Percentiles rank a stretch among this genome's conserved stretches.
Evolutionary conservation across 2,797 vertebrate genomes (phyloP).

Genomic region (Benthosema pterotum): DNA sequence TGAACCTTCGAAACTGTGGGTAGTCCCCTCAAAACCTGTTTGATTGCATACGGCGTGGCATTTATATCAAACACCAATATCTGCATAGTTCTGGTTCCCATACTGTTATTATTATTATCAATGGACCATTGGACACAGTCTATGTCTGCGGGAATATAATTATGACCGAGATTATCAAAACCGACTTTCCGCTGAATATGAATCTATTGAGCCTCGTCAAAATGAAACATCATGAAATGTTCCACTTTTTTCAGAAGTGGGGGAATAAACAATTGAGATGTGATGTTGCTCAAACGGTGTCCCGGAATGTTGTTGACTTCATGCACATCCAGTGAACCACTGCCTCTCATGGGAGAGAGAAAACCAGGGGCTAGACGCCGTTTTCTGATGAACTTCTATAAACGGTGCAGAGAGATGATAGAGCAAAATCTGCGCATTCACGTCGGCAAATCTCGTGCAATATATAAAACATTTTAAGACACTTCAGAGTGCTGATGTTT

Average conservation of each 20-base stretch:
- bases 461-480: conserved; percentile 30
- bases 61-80: no score
- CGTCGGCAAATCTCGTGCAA: conserved; percentile 10
- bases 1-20: no score
- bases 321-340: background rate
- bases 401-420: conserved; percentile 10
- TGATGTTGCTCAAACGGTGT: conserved; percentile 15
- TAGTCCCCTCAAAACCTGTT: no score
- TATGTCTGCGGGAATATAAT: no score
- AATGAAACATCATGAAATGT: conserved; percentile 2
- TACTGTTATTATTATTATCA: background rate
- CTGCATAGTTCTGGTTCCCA: no score
- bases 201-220: background rate
- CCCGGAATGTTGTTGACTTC: background rate
- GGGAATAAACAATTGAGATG: conserved; percentile 23
- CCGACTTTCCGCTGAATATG: background rate
- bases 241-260: background rate
- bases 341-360: background rate
- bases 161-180: background rate
- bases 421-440: background rate
- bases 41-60: no score
- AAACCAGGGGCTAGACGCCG: background rate
- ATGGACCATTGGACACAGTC: background rate
- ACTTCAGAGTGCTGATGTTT: background rate
- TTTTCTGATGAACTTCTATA: conserved; percentile 19